phyloP scores from a whole-genome alignment of 2,113 vertebrate genomes.

The Illadopsis cleaveri region DNA sequence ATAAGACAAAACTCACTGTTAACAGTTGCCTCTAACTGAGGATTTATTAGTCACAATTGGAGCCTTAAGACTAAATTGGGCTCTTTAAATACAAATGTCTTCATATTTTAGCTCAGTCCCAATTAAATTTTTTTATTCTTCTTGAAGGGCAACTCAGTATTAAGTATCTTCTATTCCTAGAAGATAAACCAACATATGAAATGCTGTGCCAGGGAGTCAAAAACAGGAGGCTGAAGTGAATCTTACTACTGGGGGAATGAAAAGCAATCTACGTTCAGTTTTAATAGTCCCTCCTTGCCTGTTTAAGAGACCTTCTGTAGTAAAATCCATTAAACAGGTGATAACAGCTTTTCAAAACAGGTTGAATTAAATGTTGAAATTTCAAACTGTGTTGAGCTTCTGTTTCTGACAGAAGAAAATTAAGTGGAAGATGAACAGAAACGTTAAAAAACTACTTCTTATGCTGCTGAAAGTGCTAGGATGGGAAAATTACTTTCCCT shows the following conservation, averaged over 20 bases:
- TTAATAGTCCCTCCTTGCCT: background rate
- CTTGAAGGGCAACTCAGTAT: slow-evolving; percentile 8
- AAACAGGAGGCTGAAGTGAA: background rate
- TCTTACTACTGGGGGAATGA: background rate
- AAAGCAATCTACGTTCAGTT: background rate
- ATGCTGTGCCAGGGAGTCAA: background rate
- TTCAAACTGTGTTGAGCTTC: background rate
- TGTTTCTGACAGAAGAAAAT: slow-evolving; percentile 19
- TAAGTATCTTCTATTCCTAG: background rate
- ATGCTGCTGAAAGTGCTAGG: background rate
- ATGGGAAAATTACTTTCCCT: background rate
- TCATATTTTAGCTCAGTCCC: background rate
- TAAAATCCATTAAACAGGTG: background rate
- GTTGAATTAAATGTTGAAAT: slow-evolving; percentile 10
- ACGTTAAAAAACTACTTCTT: background rate
- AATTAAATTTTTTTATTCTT: slow-evolving; percentile 17
- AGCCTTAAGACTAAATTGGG: background rate
- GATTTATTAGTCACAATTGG: background rate
- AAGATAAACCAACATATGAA: background rate
- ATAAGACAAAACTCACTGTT: background rate
- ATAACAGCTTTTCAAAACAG: slow-evolving; percentile 29
- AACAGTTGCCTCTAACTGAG: background rate
- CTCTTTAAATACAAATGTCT: background rate
- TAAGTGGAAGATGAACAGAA: background rate
- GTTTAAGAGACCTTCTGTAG: background rate